Conservation (phyloP, 1,140 invertebrate species). For the Lepidotrigona ventralis region DNA sequence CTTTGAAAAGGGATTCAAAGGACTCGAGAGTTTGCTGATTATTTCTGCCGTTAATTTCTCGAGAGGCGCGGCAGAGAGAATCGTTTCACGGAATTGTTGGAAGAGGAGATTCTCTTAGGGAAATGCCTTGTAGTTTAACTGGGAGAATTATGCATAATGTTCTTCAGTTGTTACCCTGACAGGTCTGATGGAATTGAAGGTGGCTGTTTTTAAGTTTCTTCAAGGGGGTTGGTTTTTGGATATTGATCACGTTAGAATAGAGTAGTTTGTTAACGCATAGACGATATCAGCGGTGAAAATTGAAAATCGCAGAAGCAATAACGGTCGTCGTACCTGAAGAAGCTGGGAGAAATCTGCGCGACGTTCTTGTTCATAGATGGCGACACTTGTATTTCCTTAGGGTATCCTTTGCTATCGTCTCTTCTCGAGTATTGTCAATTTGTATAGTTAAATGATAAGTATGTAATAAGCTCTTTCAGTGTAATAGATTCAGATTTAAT, state of each 20-base stretch:
- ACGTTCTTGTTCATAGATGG: slow-evolving; percentile 66
- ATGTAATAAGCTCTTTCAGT: not conserved
- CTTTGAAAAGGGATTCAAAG: slow-evolving; percentile 46
- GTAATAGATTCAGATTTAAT: not conserved
- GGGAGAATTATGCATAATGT: slow-evolving; percentile 5
- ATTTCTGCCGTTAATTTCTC: slow-evolving; percentile 43
- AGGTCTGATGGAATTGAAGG: not conserved
- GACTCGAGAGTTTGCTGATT: slow-evolving; percentile 43
- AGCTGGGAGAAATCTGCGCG: slow-evolving; percentile 10
- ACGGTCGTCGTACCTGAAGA: slow-evolving; percentile 28
- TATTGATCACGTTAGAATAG: not conserved
- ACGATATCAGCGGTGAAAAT: not conserved
- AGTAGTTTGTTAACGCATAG: not conserved
- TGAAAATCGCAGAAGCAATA: not conserved
- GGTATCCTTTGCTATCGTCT: not conserved
- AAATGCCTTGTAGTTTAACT: not conserved
- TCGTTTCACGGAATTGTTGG: not conserved
- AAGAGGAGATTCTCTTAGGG: not conserved
- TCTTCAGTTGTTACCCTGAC: not conserved
- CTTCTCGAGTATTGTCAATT: not conserved
- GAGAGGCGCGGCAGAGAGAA: not conserved
- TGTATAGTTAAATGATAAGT: not conserved
- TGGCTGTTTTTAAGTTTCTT: not conserved
- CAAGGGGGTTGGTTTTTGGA: not conserved
- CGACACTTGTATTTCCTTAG: slow-evolving; percentile 57